Percentiles rank a stretch among this genome's conserved stretches.
phyloP scores from a whole-genome alignment of 2,888 invertebrate genomes.

The Polymixis flavicincta region DNA sequence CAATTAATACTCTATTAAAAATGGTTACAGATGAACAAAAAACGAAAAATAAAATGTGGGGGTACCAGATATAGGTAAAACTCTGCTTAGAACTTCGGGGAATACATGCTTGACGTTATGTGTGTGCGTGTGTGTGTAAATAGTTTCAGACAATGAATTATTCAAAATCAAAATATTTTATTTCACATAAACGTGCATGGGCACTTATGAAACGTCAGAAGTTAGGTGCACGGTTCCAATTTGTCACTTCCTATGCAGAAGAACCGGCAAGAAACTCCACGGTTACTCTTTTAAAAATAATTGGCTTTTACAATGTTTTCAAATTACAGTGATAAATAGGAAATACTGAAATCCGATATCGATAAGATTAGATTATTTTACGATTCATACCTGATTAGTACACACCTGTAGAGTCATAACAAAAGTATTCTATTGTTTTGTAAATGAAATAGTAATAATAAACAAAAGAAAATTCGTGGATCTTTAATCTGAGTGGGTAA shows the following conservation, averaged over 20 bases:
- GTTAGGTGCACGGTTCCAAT: too few species aligned
- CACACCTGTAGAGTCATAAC: not conserved
- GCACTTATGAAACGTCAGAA: too few species aligned
- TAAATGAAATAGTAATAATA: not conserved
- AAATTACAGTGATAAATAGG: too few species aligned
- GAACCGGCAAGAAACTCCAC: too few species aligned
- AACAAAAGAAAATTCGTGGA: not conserved
- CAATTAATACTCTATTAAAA: not conserved
- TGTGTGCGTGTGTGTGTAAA: not conserved
- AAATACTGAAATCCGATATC: slow-evolving; percentile 6
- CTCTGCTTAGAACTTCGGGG: too few species aligned
- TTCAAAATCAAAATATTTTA: too few species aligned
- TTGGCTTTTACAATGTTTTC: too few species aligned
- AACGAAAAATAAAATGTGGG: too few species aligned
- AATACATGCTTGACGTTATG: not conserved
- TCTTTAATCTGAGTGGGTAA: not conserved
- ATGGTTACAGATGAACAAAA: not conserved
- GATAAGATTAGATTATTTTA: slow-evolving; percentile 48
- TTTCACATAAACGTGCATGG: too few species aligned
- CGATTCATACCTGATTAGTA: not conserved
- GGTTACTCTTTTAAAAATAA: too few species aligned
- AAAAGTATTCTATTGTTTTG: slow-evolving; percentile 13
- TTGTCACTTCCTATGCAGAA: too few species aligned
- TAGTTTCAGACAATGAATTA: not conserved
- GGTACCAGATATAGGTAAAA: too few species aligned